These are phyloP conservation scores for Mionectes macconnelli DNA, from an alignment of 2,113 vertebrate species.

Conservation along the genomic window DNA sequence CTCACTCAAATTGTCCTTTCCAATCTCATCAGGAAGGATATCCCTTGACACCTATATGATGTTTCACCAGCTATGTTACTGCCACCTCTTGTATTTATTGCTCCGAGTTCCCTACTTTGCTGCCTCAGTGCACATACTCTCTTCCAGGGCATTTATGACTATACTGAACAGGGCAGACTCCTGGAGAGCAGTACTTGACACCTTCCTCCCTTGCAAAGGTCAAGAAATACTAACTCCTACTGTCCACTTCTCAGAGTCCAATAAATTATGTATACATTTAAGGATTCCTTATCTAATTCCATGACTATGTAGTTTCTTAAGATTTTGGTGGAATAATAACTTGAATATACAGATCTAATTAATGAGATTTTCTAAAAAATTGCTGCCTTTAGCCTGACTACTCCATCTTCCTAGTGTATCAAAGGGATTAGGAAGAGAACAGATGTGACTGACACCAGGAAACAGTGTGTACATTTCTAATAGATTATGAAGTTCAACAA, in stretches of 20 bases:
- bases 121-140: not conserved
- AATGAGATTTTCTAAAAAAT: not conserved
- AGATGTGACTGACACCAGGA: not conserved
- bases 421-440: not conserved
- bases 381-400: not conserved
- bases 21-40: not conserved
- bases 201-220: not conserved
- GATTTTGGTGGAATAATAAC: not conserved
- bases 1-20: rapidly evolving
- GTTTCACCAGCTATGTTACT: not conserved
- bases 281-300: not conserved
- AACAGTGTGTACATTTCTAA: not conserved
- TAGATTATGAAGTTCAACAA: not conserved
- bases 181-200: not conserved
- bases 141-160: not conserved
- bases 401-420: not conserved
- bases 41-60: rapidly evolving
- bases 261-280: not conserved
- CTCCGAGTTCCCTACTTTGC: not conserved
- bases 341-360: not conserved
- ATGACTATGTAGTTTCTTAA: not conserved
- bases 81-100: not conserved
- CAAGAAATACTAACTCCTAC: not conserved
- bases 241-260: not conserved
- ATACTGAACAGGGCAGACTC: not conserved